phyloP scores from a whole-genome alignment of 2,797 vertebrate species.

The Sorex maritimensis region DNA sequence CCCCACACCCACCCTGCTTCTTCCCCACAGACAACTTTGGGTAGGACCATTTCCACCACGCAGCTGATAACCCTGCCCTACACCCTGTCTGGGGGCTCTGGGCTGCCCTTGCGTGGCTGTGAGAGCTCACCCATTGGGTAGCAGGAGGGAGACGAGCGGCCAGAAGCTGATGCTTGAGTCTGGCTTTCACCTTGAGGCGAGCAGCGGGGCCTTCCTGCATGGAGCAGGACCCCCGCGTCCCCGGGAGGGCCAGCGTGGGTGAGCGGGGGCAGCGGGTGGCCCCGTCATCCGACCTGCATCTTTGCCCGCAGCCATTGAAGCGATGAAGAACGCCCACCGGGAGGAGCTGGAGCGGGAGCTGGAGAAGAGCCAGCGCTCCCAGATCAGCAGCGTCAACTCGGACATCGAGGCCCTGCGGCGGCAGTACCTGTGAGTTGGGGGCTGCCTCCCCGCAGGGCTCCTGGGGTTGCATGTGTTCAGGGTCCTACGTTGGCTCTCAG shows the following conservation, averaged over 20 bases:
- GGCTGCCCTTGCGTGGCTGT: no score
- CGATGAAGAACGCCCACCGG: constrained; percentile 99
- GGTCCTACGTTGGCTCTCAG: no score
- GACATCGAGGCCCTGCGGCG: constrained; percentile 96
- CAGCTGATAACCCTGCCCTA: neutral
- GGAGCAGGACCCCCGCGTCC: neutral
- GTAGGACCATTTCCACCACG: neutral
- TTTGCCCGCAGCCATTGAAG: constrained; percentile 95
- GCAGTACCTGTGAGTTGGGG: constrained; percentile 95
- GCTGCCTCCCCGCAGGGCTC: no score
- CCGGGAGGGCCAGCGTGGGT: neutral
- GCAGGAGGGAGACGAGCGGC: neutral
- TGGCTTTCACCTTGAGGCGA: neutral
- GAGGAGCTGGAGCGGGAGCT: constrained; percentile 95
- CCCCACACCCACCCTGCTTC: neutral
- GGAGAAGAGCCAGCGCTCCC: constrained; percentile 97
- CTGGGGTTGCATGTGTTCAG: neutral
- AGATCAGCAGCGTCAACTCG: constrained; percentile 96
- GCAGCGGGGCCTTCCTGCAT: neutral
- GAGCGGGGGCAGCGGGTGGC: neutral
- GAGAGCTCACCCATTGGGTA: neutral
- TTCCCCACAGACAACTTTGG: neutral
- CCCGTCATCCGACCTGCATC: neutral
- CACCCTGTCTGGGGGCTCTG: neutral
- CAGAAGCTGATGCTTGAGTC: constrained; percentile 5